Evolutionary conservation across 2,797 vertebrate genomes (phyloP), one percentile per base, ranked within the genome.

Genomic region (Cichlasoma orientale): DNA sequence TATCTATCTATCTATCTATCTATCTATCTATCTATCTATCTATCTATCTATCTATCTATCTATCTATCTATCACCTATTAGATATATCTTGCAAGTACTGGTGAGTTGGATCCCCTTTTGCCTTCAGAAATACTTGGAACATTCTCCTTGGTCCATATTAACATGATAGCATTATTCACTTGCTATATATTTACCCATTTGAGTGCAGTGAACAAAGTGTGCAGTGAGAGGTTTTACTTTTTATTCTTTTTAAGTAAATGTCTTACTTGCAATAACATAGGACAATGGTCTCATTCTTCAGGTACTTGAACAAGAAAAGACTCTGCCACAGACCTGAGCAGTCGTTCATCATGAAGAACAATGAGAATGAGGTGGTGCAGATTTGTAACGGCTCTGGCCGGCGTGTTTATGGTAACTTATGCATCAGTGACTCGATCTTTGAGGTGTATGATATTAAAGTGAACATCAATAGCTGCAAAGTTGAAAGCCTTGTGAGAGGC

Each of bases 401-500:
- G 3, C 19, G 8, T 4, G 5, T 18, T 21, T 7, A 0, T 7
- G 11, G 2, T 1, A 75, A 75, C 73, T 27, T 75, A 1, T 75
- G 73, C 58, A 63, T 25, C 57, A 63, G 73, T 27, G 41, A 14
- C 10, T 9, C 21, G 4, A 8, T 0, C 12, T n/a, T 75, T 5
- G 0, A 0, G 2, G 31, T 75, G 33, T 27, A 75, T 21, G 13
- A 16, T 16, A 4, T 75, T 9, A 2, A 2, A 1, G 58, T 75
- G 2, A 10, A 16, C 3, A 75, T 7, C n/a, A 10, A 2, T 0
- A 7, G 9, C 12, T 66, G 74, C 25, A 53, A 5, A 0, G 3
- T 66, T 11, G 41, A 1, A 54, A 29, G 3, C 2, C 7, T 27
- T 8, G 0, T 0, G 0, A 29, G 18, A 29, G 8, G 0, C 4